Conservation (phyloP, 2,113 vertebrate genomes). For the Perca flavescens region DNA sequence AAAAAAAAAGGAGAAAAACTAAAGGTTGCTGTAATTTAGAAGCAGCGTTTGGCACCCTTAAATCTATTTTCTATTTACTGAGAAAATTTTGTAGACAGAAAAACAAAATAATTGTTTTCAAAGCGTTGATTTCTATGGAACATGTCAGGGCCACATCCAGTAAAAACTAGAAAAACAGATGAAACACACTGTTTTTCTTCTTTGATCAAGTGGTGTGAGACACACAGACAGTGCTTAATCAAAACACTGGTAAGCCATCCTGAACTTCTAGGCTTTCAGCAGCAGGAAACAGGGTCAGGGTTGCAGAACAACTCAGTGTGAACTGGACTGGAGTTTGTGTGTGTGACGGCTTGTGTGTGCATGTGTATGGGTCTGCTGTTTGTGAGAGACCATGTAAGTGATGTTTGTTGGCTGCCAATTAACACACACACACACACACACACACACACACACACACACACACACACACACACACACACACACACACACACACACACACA, state of each 20-base stretch:
- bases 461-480: no score
- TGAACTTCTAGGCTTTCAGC: conserved; percentile 71
- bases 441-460: conserved; percentile 31
- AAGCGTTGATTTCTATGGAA: conserved; percentile 58
- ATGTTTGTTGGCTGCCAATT: conserved; percentile 67
- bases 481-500: conserved; percentile 11
- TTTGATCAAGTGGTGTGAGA: conserved; percentile 73
- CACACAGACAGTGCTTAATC: conserved; percentile 73
- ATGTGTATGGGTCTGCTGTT: conserved; percentile 12
- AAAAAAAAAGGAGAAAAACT: background rate
- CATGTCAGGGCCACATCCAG: conserved; percentile 38
- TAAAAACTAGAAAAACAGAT: conserved; percentile 20
- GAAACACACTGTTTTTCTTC: conserved; percentile 48
- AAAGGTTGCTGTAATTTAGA: conserved; percentile 37
- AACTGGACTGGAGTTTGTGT: conserved; percentile 47
- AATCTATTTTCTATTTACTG: conserved; percentile 34
- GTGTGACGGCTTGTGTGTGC: conserved; percentile 12
- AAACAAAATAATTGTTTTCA: conserved; percentile 28
- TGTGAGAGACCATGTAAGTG: conserved; percentile 13
- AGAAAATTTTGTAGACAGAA: conserved; percentile 21
- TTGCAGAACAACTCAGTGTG: conserved; percentile 67
- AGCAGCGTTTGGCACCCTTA: conserved; percentile 10
- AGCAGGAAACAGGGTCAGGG: conserved; percentile 72
- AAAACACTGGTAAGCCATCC: conserved; percentile 75
- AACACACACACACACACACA: conserved; percentile 40